A percentile compares a stretch with the other conserved stretches of the same genome.
Conservation (phyloP, 2,113 vertebrate species). For the Leuciscus idus region DNA sequence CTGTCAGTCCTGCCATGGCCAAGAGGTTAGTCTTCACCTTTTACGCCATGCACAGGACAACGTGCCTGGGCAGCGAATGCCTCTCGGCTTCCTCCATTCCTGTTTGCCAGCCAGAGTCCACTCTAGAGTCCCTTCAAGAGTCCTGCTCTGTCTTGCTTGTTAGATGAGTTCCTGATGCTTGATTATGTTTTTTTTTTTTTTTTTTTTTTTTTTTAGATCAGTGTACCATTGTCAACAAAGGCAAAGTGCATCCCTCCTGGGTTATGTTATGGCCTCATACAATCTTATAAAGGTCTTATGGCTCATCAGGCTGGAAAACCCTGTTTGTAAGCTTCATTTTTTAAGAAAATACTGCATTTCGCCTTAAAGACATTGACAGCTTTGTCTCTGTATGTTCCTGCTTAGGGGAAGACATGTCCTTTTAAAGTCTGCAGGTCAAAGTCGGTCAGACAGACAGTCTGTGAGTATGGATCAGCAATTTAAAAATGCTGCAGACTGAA, state of each 20-base stretch:
- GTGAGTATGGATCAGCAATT: not conserved
- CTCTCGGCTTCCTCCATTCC: too few species aligned
- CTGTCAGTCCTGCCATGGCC: too few species aligned
- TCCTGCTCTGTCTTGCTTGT: too few species aligned
- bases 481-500: not conserved
- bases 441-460: not conserved
- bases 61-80: too few species aligned
- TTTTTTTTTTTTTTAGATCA: not conserved
- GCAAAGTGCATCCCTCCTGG: not conserved
- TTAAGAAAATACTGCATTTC: not conserved
- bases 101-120: too few species aligned
- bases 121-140: too few species aligned
- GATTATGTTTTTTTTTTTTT: not conserved
- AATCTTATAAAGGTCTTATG: not conserved
- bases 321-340: not conserved
- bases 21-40: too few species aligned
- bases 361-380: not conserved
- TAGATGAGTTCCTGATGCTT: too few species aligned
- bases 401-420: constrained; percentile 27
- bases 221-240: not conserved
- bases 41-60: too few species aligned
- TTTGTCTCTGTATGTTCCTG: not conserved
- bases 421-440: constrained; percentile 12
- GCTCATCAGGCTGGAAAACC: not conserved
- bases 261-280: not conserved